Evolutionary conservation across 2,888 invertebrate species (phyloP), one percentile per base, ranked within the genome.

Genomic region (Diogma glabrata): DNA sequence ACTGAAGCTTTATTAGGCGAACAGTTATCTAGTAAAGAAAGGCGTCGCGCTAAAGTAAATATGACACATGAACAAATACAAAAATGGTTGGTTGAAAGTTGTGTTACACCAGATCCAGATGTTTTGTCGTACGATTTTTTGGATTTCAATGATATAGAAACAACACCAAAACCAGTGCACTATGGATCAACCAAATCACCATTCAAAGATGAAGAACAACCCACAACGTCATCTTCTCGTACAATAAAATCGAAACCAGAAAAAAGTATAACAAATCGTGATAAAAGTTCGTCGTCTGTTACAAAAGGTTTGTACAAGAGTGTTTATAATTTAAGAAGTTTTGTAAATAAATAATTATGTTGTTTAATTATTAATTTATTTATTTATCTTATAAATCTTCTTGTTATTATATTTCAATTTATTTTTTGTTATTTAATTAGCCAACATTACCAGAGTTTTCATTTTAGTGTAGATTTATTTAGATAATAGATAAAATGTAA

Each of bases 51-150:
- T 16, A 77, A 79, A 60, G 79, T 81, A 0, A 81, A 81, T 59
- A 80, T 81, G 81, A 80, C 81, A 0, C 79, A 76, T 30, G 81
- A 81, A 59, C 79, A 80, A 63, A 81, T 82, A 40, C 80, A 82
- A 57, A 79, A 81, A 58, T 82, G 82, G 82, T 58, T 77, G 6
- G 72, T 72, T 52, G 77, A 77, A 57, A 75, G 75, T 56, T 74
- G 74, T 2, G 66, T 73, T 9, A 75, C 74, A 52, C 74, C 74
- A 22, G 66, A 67, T 51, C 50, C 51, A 16, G 69, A 69, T 56
- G 69, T 69, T 47, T 68, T 70, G 22, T 66, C 67, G 46, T 70
- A 69, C 51, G 71, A 70, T 58, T 60, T 70, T 14, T 67, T 69
- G 48, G 69, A 69, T 51, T 36, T 49, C 23, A 69, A 69, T 17